Evolutionary conservation across 2,113 vertebrate species (phyloP).

Genomic region (Osmerus mordax): DNA sequence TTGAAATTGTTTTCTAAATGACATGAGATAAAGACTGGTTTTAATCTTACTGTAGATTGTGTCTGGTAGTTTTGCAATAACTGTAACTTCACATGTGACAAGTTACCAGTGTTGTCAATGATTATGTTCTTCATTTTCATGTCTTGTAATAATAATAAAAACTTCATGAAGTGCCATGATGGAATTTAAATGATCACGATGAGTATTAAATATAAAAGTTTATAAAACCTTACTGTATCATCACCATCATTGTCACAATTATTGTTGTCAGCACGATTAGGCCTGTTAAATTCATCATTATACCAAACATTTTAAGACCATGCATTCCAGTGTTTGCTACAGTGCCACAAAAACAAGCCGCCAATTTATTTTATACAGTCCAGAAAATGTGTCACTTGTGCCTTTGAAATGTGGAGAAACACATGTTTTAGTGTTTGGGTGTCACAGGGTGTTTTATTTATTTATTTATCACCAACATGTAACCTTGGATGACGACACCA

Average conservation of each 20-base stretch:
- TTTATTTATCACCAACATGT: conserved; percentile 60
- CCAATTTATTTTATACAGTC: conserved; percentile 41
- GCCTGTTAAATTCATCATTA: conserved; percentile 28
- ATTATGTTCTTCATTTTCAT: conserved; percentile 11
- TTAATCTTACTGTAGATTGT: conserved; percentile 46
- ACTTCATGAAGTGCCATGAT: conserved; percentile 9
- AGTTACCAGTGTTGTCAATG: conserved; percentile 26
- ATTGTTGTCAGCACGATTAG: conserved; percentile 18
- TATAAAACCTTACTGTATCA: too few species aligned
- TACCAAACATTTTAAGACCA: conserved; percentile 26
- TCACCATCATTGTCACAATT: conserved; percentile 15
- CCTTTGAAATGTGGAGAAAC: conserved; percentile 61
- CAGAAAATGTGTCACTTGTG: conserved; percentile 47
- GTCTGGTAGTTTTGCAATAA: conserved; percentile 48
- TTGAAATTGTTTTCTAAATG: conserved; percentile 54
- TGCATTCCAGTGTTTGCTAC: conserved; percentile 46
- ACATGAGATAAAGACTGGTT: conserved; percentile 52
- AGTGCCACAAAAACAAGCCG: conserved; percentile 44
- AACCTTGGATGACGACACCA: conserved; percentile 42
- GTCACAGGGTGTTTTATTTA: conserved; percentile 58
- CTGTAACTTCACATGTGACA: conserved; percentile 42
- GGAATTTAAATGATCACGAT: too few species aligned
- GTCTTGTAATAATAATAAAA: conserved; percentile 13
- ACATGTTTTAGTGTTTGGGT: conserved; percentile 59
- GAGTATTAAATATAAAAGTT: too few species aligned